Evolutionary conservation across 2,797 vertebrate genomes (phyloP).

Genomic region (Tympanoctomys barrerae): DNA sequence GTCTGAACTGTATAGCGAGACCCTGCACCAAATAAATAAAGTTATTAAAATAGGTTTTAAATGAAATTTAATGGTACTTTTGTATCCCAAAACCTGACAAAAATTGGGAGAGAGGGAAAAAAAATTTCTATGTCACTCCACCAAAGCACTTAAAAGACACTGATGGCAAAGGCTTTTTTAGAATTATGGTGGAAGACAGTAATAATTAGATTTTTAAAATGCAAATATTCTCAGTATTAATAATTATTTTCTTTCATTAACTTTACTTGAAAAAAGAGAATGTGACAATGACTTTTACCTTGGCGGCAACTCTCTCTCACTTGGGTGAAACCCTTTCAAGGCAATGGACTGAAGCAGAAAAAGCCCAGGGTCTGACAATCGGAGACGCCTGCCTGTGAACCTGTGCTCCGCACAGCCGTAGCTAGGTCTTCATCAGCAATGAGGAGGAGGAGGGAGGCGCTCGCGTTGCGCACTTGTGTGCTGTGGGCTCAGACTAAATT

Average conservation of each 20-base stretch:
- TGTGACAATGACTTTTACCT: not conserved
- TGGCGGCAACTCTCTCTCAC: not conserved
- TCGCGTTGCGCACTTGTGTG: accelerated
- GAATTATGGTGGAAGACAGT: not conserved
- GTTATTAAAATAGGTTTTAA: not conserved
- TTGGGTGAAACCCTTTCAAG: not conserved
- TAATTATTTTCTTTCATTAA: slow-evolving; percentile 24
- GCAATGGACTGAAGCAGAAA: not conserved
- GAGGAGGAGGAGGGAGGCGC: not conserved
- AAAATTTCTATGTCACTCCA: not conserved
- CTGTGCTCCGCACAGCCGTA: not conserved
- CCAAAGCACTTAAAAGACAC: not conserved
- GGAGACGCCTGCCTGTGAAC: not conserved
- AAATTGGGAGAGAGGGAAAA: not conserved
- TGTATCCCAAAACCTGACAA: not conserved
- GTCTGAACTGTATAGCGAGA: too few relatives aligned
- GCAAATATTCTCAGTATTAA: slow-evolving; percentile 5
- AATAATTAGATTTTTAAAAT: slow-evolving; percentile 7
- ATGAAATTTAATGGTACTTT: slow-evolving; percentile 12
- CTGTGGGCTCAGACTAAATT: not conserved
- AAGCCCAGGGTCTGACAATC: not conserved
- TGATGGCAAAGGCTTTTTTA: not conserved
- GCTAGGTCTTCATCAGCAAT: not conserved
- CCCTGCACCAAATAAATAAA: too few relatives aligned
- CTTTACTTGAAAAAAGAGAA: slow-evolving; percentile 28